Percentiles rank a stretch among this genome's conserved stretches.
Evolutionary conservation across 2,113 vertebrate species (phyloP).

Genomic region (Peromyscus polionotus): DNA sequence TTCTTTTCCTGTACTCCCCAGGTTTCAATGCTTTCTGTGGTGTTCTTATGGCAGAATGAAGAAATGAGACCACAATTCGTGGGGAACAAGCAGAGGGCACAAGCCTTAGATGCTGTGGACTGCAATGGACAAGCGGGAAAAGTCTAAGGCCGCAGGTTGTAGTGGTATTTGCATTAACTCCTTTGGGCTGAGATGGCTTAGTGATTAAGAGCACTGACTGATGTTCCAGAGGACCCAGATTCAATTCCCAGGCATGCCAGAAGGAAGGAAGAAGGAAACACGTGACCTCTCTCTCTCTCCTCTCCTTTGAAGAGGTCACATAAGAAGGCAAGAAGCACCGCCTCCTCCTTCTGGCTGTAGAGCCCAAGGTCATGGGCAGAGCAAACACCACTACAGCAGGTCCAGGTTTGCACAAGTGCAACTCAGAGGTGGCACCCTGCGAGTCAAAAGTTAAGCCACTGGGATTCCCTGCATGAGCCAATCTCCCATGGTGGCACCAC

Average conservation of each 20-base stretch:
- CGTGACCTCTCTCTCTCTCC: no score
- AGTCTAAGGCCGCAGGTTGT: neutral
- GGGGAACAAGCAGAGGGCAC: conserved; percentile 91
- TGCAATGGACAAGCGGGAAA: conserved; percentile 72
- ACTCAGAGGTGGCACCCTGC: neutral
- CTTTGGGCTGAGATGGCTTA: no score
- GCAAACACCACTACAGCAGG: neutral
- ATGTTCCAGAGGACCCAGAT: no score
- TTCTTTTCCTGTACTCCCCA: conserved; percentile 95
- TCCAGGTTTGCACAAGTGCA: neutral
- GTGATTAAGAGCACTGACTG: no score
- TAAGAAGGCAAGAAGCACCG: no score
- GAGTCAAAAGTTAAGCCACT: neutral
- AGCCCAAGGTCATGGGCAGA: no score
- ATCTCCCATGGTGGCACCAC: neutral
- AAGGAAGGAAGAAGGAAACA: no score
- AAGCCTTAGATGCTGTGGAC: conserved; percentile 90
- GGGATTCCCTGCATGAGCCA: neutral
- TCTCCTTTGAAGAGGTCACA: no score
- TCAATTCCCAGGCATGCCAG: no score
- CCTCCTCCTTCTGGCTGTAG: no score
- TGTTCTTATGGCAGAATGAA: conserved; percentile 94
- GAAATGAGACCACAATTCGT: conserved; percentile 92
- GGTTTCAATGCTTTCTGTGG: conserved; percentile 93
- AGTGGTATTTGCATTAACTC: no score